Conservation (phyloP, 2,113 vertebrate species). For the Brevimyrus niger region DNA sequence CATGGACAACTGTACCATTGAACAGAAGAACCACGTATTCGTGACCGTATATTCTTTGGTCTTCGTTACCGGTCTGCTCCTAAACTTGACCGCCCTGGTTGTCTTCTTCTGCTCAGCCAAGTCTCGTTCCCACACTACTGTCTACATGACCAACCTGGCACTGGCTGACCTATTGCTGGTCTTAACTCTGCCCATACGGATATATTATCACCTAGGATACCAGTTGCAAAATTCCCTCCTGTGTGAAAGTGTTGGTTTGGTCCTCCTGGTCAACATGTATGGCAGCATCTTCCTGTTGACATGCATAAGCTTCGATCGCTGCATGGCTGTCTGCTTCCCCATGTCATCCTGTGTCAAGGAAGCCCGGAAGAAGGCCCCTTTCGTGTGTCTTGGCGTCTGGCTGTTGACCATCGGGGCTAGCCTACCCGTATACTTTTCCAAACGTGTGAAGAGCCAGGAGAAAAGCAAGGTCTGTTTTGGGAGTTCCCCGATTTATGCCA, state of each 20-base stretch:
- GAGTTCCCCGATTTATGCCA: conserved; percentile 33
- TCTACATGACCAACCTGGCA: conserved; percentile 64
- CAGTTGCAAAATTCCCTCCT: fast-evolving
- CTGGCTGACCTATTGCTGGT: conserved; percentile 51
- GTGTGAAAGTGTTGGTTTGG: conserved; percentile 40
- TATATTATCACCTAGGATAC: conserved; percentile 36
- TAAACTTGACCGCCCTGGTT: conserved; percentile 46
- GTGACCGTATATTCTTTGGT: conserved; percentile 37
- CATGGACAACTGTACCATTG: neutral
- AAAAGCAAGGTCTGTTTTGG: conserved; percentile 30
- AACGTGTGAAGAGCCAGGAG: too few relatives aligned
- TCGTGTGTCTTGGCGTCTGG: conserved; percentile 53
- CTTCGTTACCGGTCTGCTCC: conserved; percentile 30
- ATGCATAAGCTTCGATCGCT: conserved; percentile 58
- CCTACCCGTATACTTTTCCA: conserved; percentile 35
- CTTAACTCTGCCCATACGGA: conserved; percentile 50
- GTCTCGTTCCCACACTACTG: conserved; percentile 48
- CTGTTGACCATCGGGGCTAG: conserved; percentile 45
- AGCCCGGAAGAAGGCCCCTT: conserved; percentile 42
- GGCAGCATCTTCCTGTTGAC: conserved; percentile 61
- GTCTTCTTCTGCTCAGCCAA: conserved; percentile 42
- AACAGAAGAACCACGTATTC: neutral
- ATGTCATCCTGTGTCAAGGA: conserved; percentile 40
- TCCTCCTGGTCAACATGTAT: conserved; percentile 64
- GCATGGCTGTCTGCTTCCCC: conserved; percentile 55